Evolutionary conservation across 2,888 invertebrate genomes (phyloP).

Genomic region (Chaetoderma sp.): DNA sequence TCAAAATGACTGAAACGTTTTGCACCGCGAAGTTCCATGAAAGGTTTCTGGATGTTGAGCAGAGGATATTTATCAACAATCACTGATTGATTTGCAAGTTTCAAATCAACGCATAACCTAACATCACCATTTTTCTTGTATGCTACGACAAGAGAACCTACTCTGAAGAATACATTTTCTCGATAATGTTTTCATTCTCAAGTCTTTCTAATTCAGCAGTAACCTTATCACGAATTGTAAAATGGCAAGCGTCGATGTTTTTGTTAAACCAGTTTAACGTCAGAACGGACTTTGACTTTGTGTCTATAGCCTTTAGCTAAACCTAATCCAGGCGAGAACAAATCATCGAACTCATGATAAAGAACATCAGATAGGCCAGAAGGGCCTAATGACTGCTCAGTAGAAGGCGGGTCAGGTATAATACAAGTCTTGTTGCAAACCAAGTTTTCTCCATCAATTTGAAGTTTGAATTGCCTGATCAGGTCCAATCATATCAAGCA

Average conservation of each 20-base stretch:
- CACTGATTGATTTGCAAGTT: slow-evolving; percentile 14
- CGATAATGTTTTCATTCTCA: background rate
- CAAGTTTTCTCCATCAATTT: too few relatives aligned
- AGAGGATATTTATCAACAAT: slow-evolving; percentile 8
- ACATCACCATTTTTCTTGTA: slow-evolving; percentile 17
- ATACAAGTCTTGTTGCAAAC: too few relatives aligned
- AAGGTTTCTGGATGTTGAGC: slow-evolving; percentile 27
- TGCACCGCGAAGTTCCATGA: slow-evolving; percentile 23
- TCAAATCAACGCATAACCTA: slow-evolving; percentile 27
- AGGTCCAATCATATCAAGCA: too few relatives aligned
- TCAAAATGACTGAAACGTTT: slow-evolving; percentile 37
- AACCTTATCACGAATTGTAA: background rate
- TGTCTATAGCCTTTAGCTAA: too few relatives aligned
- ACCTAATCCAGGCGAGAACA: too few relatives aligned
- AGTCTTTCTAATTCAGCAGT: background rate
- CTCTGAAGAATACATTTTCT: background rate
- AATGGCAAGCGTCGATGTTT: background rate
- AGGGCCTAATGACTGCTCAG: too few relatives aligned
- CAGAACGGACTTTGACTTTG: too few relatives aligned
- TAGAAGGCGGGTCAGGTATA: too few relatives aligned
- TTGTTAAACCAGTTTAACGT: background rate
- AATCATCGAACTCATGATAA: too few relatives aligned
- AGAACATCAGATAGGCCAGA: too few relatives aligned
- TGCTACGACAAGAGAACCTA: too few relatives aligned
- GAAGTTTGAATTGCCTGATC: too few relatives aligned